phyloP scores from a whole-genome alignment of 2,888 invertebrate species.

The Melieria crassipennis region DNA sequence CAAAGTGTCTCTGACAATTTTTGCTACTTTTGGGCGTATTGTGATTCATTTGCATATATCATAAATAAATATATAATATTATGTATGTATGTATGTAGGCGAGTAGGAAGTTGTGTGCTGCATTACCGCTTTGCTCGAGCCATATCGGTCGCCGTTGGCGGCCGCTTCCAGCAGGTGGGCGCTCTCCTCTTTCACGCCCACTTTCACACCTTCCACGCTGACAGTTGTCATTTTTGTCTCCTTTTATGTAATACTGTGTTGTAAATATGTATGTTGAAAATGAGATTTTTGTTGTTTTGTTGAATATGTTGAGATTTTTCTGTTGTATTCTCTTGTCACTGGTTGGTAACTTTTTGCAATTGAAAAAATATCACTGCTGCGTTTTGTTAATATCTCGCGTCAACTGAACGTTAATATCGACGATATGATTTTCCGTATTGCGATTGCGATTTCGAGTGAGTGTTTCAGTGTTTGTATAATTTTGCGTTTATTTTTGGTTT shows the following conservation, averaged over 20 bases:
- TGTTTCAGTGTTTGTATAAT: too few relatives aligned
- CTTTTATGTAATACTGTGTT: too few relatives aligned
- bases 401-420: too few relatives aligned
- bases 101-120: background rate
- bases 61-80: background rate
- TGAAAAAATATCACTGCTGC: too few relatives aligned
- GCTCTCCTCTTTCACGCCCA: conserved; percentile 57
- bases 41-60: background rate
- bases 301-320: background rate
- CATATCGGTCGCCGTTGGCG: conserved; percentile 59
- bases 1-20: background rate
- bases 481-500: too few relatives aligned
- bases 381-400: too few relatives aligned
- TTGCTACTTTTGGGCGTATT: background rate
- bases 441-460: too few relatives aligned
- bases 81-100: background rate
- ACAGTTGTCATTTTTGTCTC: conserved; percentile 42
- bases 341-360: too few relatives aligned
- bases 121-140: conserved; percentile 61
- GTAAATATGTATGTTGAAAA: background rate
- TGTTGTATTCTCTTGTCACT: background rate
- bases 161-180: conserved; percentile 61
- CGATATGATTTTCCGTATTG: too few relatives aligned
- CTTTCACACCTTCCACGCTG: conserved; percentile 48
- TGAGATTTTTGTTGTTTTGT: background rate